Evolutionary conservation across 2,888 invertebrate species (phyloP), one percentile per base, ranked within the genome.

Genomic region (Julus scandinavius): DNA sequence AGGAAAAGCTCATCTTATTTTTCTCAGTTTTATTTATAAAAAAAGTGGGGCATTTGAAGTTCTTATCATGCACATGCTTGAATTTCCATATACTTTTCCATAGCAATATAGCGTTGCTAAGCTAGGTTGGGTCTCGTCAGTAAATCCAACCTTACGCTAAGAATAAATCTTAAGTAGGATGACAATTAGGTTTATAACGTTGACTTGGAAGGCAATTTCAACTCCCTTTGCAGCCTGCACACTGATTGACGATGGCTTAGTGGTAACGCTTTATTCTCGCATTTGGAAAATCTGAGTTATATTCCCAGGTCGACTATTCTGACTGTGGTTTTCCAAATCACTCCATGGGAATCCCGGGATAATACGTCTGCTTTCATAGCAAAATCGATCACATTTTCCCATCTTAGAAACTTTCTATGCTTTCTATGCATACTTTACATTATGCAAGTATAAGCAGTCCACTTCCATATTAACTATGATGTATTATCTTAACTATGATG

Each of bases 181-280:
- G 58, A 58, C n/a, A 58, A 58, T 58, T 58, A 58, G 58, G 58
- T 58, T 58, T n/a, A 58, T 17, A 58, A n/a, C n/a, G n/a, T 17
- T 58, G 58, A 58, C 58, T 58, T 58, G n/a, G n/a, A n/a, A 58
- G 58, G 58, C n/a, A 58, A 58, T 58, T 58, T 58, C 58, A n/a
- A 17, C 58, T 58, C 54, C 54, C 3, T 58, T 50, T 50, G 50
- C 50, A 50, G 50, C 50, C 13, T 50, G 6, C 13, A 6, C 13
- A 50, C 6, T 13, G 58, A 6, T 13, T n/a, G n/a, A n/a, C n/a
- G 58, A n/a, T n/a, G 58, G 58, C 13, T 58, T 58, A n/a, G n/a
- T 58, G 58, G 58, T 58, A 13, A 17, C 13, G 13, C 9, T 54
- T 54, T 54, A 54, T 15, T 54, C 54, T 54, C 54, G 15, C 15